Base-by-base conservation (phyloP, 2,797 vertebrate species). In the Anniella stebbinsi region DNA sequence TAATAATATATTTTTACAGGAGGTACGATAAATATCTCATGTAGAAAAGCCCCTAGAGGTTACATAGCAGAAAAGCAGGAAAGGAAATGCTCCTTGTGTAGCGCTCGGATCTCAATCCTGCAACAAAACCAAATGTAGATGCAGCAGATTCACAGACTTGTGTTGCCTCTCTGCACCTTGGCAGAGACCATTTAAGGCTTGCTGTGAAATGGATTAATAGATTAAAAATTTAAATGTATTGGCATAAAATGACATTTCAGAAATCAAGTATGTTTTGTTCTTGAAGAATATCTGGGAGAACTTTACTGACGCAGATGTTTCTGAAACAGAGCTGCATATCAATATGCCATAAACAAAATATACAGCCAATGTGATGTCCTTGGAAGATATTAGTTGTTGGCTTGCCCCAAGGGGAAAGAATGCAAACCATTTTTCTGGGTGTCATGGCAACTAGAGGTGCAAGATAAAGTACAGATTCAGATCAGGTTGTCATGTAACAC, bases 391-490 rank as follows among this genome's bases (percentile, higher is more conserved):
- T 84, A 90, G 85, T 33, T 93, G 80, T 87, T 91, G 73, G 80
- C 88, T 89, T 80, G 88, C 67, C 92, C 88, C 87, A 18, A 51
- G 80, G 60, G 28, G 77, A 89, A 80, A 94, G 89, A 23, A 87
- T 38, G 70, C 83, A 66, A n/a, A 87, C 78, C 88, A 78, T 92
- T 92, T 57, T 92, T 89, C 75, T 82, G 72, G 91, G 80, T 69
- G 11, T 89, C 92, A 95, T 94, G 89, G 92, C 92, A 96, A 95
- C 88, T 0, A 57, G 86, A 94, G 77, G 77, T 41, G 33, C 75
- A 93, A 41, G 81, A 95, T 88, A 92, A 94, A 93, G 89, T 70
- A 77, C 21, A 91, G 66, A 76, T 0, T 89, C 82, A 86, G 81
- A 91, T 96, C 92, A 63, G 76, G 73, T 76, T 92, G 85, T 90